Evolutionary conservation across 2,888 invertebrate species (phyloP), one percentile per base, ranked within the genome.

Genomic region (Dasypogon diadema): DNA sequence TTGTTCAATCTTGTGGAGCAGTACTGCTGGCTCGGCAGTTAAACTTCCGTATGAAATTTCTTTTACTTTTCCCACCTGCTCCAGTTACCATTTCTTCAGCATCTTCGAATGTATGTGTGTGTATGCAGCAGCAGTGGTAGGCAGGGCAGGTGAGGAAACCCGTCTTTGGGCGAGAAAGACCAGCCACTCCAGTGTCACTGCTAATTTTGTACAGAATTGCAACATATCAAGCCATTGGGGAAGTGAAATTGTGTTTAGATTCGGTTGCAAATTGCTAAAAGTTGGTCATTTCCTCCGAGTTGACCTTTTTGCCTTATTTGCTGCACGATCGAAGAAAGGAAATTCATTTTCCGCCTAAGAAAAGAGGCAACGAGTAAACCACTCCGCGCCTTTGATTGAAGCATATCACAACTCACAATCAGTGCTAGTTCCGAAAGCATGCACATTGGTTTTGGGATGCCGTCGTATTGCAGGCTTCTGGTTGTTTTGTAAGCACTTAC

Each of bases 401-500:
- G 63, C 63, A 30, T 63, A 42, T 63, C 63, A 60, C n/a, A 42
- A 34, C 63, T 21, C 63, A n/a, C n/a, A n/a, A n/a, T 14, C 24
- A n/a, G 18, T 56, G 26, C 14, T 16, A 42, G 63, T 46, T 63
- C 63, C 63, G 63, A 63, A 30, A 63, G 21, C 42, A 63, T 37
- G 22, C 63, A 63, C 42, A 63, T 60, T 26, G 60, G 60, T 26
- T 18, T 30, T 12, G 21, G 10, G 34, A 30, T 42, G 12, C 42
- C n/a, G 21, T n/a, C 18, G 42, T 63, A 5, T 63, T 42, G 37
- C 21, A 63, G 63, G n/a, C 63, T 46, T 63, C 63, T 63, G 42
- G 63, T 63, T 42, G 42, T 63, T 63, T 63, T 63, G 18, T 63
- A 42, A 63, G 63, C 42, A 42, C 42, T 63, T 18, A n/a, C 18